A percentile compares a stretch with the other conserved stretches of the same genome.
phyloP scores from a whole-genome alignment of 1,140 invertebrate genomes.

The Apocrypta bakeri region DNA sequence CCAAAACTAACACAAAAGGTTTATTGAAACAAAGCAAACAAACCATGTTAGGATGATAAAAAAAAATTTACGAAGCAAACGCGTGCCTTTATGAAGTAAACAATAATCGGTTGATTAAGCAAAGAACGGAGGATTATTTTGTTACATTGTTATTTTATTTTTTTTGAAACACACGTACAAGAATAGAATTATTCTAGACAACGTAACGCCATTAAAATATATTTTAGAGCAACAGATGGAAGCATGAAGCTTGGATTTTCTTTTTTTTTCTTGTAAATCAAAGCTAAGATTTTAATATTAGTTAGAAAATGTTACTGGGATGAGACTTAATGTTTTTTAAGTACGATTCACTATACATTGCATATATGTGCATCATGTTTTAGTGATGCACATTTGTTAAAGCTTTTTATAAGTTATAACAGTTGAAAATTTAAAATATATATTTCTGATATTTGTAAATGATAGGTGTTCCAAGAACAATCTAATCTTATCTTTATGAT shows the following conservation, averaged over 20 bases:
- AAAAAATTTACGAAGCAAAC: too few species aligned
- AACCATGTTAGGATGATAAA: too few species aligned
- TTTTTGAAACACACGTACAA: slow-evolving; percentile 41
- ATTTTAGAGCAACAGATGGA: slow-evolving; percentile 40
- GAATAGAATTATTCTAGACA: slow-evolving; percentile 49
- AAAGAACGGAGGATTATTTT: slow-evolving; percentile 33
- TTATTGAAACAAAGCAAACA: too few species aligned
- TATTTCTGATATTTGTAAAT: slow-evolving; percentile 26
- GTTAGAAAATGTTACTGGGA: slow-evolving; percentile 15
- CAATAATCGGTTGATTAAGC: slow-evolving; percentile 62
- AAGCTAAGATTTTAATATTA: slow-evolving; percentile 30
- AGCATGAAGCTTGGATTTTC: slow-evolving; percentile 32
- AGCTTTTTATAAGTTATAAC: slow-evolving; percentile 32
- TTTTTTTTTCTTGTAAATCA: not conserved
- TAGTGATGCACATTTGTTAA: slow-evolving; percentile 29
- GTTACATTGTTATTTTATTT: slow-evolving; percentile 40
- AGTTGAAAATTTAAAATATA: slow-evolving; percentile 33
- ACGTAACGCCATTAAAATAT: slow-evolving; percentile 11
- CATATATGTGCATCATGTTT: slow-evolving; percentile 43
- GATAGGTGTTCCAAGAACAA: slow-evolving; percentile 16
- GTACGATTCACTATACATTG: slow-evolving; percentile 35
- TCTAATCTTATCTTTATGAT: slow-evolving; percentile 12
- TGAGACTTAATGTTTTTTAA: slow-evolving; percentile 21
- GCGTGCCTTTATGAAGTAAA: slow-evolving; percentile 82
- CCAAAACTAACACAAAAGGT: too few species aligned